Evolutionary conservation across 2,113 vertebrate species (phyloP).

Genomic region (Thalassoma bifasciatum): DNA sequence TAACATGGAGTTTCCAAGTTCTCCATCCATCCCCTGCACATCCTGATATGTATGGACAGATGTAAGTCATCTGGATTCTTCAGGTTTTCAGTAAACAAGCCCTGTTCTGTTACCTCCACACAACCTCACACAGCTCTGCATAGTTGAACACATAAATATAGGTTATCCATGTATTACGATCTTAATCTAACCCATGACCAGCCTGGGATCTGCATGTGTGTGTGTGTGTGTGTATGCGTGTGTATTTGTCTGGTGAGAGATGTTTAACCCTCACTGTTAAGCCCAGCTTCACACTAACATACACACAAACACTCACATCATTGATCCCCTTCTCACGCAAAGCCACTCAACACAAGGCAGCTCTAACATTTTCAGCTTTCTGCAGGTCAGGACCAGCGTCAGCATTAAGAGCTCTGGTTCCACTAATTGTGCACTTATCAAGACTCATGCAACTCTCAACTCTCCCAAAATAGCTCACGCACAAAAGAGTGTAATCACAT

Average conservation of each 20-base stretch:
- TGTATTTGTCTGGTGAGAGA: slow-evolving; percentile 6
- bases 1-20: no score
- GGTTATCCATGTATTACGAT: slow-evolving; percentile 72
- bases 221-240: slow-evolving; percentile 23
- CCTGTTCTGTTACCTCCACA: slow-evolving; percentile 1
- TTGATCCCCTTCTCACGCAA: slow-evolving; percentile 71
- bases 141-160: slow-evolving; percentile 63
- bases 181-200: slow-evolving; percentile 72
- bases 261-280: slow-evolving; percentile 57
- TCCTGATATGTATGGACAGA: not conserved
- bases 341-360: slow-evolving; percentile 63
- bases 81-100: not conserved
- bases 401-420: slow-evolving; percentile 37
- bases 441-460: slow-evolving; percentile 17
- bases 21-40: not conserved
- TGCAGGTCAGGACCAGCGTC: slow-evolving; percentile 25
- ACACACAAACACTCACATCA: slow-evolving; percentile 45
- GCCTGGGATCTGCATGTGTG: slow-evolving; percentile 44
- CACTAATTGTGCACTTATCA: slow-evolving; percentile 50
- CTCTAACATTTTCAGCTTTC: slow-evolving; percentile 48
- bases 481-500: slow-evolving; percentile 10
- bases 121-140: slow-evolving; percentile 11
- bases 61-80: not conserved
- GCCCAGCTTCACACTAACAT: slow-evolving; percentile 38
- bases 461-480: slow-evolving; percentile 27